A percentile compares a stretch with the other conserved stretches of the same genome.
These are phyloP conservation scores for Griposia aprilina DNA, from an alignment of 2,888 invertebrate genomes.

Conservation along the genomic window DNA sequence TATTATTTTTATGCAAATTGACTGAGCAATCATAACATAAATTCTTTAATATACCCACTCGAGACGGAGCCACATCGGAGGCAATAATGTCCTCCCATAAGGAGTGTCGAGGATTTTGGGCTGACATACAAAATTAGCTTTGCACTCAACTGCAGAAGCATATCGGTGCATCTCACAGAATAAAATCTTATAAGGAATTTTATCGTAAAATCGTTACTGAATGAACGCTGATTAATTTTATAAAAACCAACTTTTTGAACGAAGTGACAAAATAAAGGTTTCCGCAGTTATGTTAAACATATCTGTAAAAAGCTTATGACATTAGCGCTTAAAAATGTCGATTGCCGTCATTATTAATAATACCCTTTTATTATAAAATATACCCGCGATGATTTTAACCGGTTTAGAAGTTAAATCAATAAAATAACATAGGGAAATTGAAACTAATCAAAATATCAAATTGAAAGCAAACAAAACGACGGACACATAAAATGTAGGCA, in stretches of 20 bases:
- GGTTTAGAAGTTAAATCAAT: conserved; percentile 37
- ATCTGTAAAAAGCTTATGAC: too few species aligned
- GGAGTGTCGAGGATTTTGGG: conserved; percentile 58
- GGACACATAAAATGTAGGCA: conserved; percentile 51
- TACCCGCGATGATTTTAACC: conserved; percentile 1
- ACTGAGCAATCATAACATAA: conserved; percentile 85
- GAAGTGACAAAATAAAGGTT: conserved; percentile 20
- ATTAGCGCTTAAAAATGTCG: neutral
- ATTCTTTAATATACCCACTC: conserved; percentile 80
- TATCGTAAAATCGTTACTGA: conserved; percentile 53
- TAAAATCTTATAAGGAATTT: conserved; percentile 50
- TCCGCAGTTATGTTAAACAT: neutral
- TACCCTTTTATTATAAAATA: neutral
- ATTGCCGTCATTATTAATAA: neutral
- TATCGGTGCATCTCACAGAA: conserved; percentile 58
- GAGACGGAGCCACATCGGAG: conserved; percentile 71
- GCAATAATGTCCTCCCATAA: conserved; percentile 71
- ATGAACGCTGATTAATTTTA: conserved; percentile 50
- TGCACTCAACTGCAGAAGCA: conserved; percentile 68
- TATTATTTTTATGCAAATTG: conserved; percentile 87
- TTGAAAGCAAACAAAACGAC: conserved; percentile 60
- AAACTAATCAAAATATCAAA: conserved; percentile 47
- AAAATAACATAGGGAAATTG: conserved; percentile 35
- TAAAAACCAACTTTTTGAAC: conserved; percentile 19
- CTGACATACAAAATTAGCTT: conserved; percentile 71